These are phyloP conservation scores for Passerina amoena DNA, from an alignment of 2,113 vertebrate species.

Conservation along the genomic window DNA sequence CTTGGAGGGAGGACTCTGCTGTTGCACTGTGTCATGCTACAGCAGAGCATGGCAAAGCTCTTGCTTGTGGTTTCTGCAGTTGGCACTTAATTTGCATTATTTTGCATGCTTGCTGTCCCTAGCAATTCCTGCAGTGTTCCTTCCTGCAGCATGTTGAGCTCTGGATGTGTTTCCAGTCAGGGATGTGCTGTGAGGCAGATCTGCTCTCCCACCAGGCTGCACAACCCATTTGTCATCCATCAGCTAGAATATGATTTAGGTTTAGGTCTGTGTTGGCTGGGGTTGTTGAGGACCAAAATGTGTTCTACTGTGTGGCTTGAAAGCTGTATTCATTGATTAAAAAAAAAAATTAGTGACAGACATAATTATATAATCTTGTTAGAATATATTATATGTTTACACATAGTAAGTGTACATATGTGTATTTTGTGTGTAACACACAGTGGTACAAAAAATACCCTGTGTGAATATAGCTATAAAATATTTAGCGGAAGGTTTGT, in stretches of 20 bases:
- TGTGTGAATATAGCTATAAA: not conserved
- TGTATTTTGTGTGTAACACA: not conserved
- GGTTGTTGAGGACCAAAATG: not conserved
- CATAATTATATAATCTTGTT: not conserved
- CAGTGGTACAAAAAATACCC: not conserved
- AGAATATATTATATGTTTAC: not conserved
- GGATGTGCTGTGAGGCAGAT: not conserved
- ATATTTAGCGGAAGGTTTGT: not conserved
- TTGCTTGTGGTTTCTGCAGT: not conserved
- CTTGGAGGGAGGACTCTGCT: not conserved
- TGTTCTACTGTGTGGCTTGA: not conserved
- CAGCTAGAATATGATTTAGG: not conserved
- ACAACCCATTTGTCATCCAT: not conserved
- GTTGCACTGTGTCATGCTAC: fast-evolving
- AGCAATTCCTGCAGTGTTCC: not conserved
- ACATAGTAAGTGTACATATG: too few species aligned
- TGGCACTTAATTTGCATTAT: not conserved
- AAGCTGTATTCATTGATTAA: not conserved
- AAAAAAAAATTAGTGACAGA: not conserved
- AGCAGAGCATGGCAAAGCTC: not conserved
- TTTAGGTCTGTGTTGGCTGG: not conserved
- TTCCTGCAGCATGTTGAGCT: not conserved
- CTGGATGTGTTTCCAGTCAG: not conserved
- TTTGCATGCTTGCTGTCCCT: not conserved
- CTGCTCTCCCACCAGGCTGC: not conserved